Evolutionary conservation across 2,888 invertebrate genomes (phyloP), one percentile per base, ranked within the genome.

Genomic region (Timema podura): DNA sequence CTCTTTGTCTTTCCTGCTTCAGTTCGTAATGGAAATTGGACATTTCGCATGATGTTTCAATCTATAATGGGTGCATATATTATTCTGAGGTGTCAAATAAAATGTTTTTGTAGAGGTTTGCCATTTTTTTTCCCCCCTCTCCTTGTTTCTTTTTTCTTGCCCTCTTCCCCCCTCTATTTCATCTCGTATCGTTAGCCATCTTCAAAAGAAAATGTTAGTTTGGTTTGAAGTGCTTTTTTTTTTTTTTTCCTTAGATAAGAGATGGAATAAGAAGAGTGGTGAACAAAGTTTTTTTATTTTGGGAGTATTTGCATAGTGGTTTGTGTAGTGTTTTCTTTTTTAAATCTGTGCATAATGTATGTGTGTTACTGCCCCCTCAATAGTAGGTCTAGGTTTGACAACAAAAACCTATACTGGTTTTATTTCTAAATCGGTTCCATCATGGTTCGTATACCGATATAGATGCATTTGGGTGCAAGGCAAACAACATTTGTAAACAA

Each of bases 31-130:
- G 44, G 30, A 10, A 44, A 13, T 45, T 9, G 44, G 16, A 13
- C 61, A 16, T 61, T 61, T 61, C 61, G 11, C 61, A 44, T 61
- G 61, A 61, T 61, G 61, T 61, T 61, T 61, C 61, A 61, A 61
- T 61, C 61, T 15, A 45, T 61, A 61, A 61, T 61, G 61, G 61
- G 61, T 15, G 61, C 45, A 30, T 61, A 44, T 61, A 6, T 44
- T 45, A 30, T 13, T 61, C 61, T 10, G 44, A 6, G 61, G 61
- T 61, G 61, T 61, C 61, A 30, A 61, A 61, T 30, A 57, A 30
- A 44, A 45, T 45, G 61, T 44, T 30, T 30, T 30, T 30, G 30
- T 30, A 30, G 30, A 30, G 30, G 30, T 30, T 30, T 30, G 30
- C 30, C 30, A 30, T 30, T 30, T 30, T 30, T 2, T 30, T 30